Percentiles rank a stretch among this genome's conserved stretches.
These are phyloP conservation scores for Nematolebias whitei DNA, from an alignment of 2,113 vertebrate genomes.

Conservation along the genomic window DNA sequence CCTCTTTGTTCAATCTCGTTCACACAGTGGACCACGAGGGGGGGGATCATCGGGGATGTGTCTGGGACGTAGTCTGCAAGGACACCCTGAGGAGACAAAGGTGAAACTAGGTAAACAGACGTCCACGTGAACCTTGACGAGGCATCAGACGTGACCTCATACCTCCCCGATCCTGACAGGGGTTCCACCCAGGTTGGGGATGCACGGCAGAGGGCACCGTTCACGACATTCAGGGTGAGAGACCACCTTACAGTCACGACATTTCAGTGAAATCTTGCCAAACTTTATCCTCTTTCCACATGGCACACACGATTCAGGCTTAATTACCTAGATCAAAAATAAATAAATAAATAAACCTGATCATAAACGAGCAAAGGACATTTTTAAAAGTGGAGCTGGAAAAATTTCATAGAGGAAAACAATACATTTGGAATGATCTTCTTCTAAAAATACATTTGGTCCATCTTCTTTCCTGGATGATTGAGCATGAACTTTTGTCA, in stretches of 20 bases:
- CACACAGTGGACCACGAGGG: slow-evolving; percentile 92
- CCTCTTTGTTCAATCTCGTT: slow-evolving; percentile 97
- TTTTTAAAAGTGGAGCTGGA: no score
- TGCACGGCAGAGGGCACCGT: slow-evolving; percentile 93
- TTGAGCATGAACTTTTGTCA: no score
- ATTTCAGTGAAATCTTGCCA: slow-evolving; percentile 93
- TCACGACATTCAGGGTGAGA: slow-evolving; percentile 93
- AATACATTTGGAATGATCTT: no score
- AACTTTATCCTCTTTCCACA: slow-evolving; percentile 97
- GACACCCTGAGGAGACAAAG: slow-evolving; percentile 80
- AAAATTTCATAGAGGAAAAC: no score
- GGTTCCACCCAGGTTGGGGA: slow-evolving; percentile 85
- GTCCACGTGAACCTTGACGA: neutral
- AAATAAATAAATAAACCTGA: no score
- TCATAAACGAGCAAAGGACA: no score
- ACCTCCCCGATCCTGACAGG: slow-evolving; percentile 91
- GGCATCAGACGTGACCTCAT: neutral
- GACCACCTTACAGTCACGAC: slow-evolving; percentile 92
- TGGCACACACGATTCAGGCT: slow-evolving; percentile 95
- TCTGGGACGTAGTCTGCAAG: slow-evolving; percentile 89
- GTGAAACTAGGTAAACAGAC: neutral
- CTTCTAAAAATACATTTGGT: no score
- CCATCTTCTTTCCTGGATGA: no score
- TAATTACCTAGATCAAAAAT: slow-evolving; percentile 87
- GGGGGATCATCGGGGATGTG: slow-evolving; percentile 92